Evolutionary conservation across 2,797 vertebrate species (phyloP), one percentile per base, ranked within the genome.

Genomic region (Sebastolobus altivelis): DNA sequence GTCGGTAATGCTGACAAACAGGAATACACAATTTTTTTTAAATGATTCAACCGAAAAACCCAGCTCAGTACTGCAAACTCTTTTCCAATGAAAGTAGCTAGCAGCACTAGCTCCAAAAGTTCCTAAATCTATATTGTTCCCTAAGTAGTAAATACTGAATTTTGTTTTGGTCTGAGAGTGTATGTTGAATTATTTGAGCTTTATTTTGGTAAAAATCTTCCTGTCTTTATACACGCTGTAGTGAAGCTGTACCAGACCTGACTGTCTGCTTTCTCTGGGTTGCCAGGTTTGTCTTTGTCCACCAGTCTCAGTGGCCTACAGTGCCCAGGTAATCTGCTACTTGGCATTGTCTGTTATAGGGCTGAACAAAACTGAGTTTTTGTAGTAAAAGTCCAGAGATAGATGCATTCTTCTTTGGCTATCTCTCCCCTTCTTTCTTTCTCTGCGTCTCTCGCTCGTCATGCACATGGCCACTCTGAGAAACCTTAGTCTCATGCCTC

Each of bases 401-500:
- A 10, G 31, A 37, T 78, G 46, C 10, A 8, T 12, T 25, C 70
- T 54, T 46, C 35, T 61, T 22, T 46, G 5, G 29, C 54, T 43
- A 8, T 63, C 40, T 6, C 5, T 16, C 5, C 38, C 6, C 54
- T 1, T 27, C 5, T 55, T 70, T 81, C 35, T 40, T 65, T 61
- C 9, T 52, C 52, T 59, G 54, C 8, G 3, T 55, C 40, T 76
- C 29, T 61, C 25, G 1, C 20, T 43, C 16, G 1, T 77, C 27
- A 62, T 40, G 8, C 71, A 69, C 40, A 46, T 33, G 65, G 49
- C 60, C n/a, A 43, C 65, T 49, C 65, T 73, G 40, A 63, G 65
- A 80, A 83, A 61, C 12, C 62, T 22, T 16, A 25, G 14, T 60
- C 55, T 79, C 67, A 63, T 59, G 14, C 54, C 46, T 81, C 70